Conservation (phyloP, 2,888 invertebrate genomes). For the Catocala nupta region DNA sequence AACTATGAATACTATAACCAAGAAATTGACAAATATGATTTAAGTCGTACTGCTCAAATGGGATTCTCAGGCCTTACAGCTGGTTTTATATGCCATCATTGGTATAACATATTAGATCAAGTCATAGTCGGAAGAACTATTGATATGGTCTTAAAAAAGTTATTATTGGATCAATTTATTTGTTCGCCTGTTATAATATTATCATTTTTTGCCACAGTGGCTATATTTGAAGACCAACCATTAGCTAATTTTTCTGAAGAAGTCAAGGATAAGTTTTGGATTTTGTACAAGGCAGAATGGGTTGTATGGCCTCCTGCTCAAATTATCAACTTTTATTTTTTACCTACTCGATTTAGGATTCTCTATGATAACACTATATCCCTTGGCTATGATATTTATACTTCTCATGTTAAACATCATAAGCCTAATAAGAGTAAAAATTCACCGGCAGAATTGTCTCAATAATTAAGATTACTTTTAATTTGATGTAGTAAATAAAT, state of each 20-base stretch:
- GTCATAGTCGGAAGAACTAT: slow-evolving; percentile 90
- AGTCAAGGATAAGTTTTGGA: slow-evolving; percentile 91
- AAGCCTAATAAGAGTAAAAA: slow-evolving; percentile 49
- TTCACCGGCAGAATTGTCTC: background rate
- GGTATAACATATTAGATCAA: slow-evolving; percentile 93
- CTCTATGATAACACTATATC: slow-evolving; percentile 95
- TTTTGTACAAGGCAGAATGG: slow-evolving; percentile 95
- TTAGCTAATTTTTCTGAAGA: slow-evolving; percentile 89
- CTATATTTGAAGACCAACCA: slow-evolving; percentile 90
- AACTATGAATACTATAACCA: slow-evolving; percentile 90
- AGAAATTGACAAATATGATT: slow-evolving; percentile 87
- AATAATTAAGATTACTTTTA: slow-evolving; percentile 1
- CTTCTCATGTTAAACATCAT: slow-evolving; percentile 92
- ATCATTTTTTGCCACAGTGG: slow-evolving; percentile 92
- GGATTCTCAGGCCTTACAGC: slow-evolving; percentile 92
- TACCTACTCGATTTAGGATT: slow-evolving; percentile 94
- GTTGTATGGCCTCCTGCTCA: slow-evolving; percentile 97
- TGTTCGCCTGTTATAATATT: slow-evolving; percentile 94
- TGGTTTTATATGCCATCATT: slow-evolving; percentile 94
- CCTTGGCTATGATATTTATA: slow-evolving; percentile 94
- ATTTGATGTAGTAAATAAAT: too few species aligned
- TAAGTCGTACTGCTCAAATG: slow-evolving; percentile 91
- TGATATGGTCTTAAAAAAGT: slow-evolving; percentile 90
- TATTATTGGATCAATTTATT: slow-evolving; percentile 93
- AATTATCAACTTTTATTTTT: slow-evolving; percentile 95